A percentile compares a stretch with the other conserved stretches of the same genome.
phyloP scores from a whole-genome alignment of 2,113 vertebrate species.

The Pogona vitticeps region DNA sequence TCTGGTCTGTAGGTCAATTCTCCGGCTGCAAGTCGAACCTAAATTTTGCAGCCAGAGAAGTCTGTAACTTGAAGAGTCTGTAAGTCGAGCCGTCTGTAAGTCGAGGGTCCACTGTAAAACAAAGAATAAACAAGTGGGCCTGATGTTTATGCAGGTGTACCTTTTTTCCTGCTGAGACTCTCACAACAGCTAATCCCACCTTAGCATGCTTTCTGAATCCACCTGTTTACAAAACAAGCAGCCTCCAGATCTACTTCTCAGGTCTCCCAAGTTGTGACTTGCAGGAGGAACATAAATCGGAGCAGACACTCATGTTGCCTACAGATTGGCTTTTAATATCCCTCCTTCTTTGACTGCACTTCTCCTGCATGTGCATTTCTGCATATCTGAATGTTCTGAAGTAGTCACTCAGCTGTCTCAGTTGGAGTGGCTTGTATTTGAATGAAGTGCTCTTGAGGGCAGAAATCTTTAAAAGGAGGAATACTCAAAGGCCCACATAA shows the following conservation, averaged over 20 bases:
- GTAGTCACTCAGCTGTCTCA: constrained; percentile 17
- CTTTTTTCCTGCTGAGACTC: constrained; percentile 52
- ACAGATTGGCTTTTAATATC: constrained; percentile 26
- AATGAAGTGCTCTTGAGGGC: neutral
- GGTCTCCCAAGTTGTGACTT: constrained; percentile 45
- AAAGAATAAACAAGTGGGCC: constrained; percentile 49
- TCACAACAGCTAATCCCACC: constrained; percentile 53
- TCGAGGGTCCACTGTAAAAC: too few relatives aligned
- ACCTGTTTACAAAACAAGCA: constrained; percentile 59
- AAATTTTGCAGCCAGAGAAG: too few relatives aligned
- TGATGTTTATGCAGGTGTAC: constrained; percentile 50
- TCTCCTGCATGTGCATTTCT: constrained; percentile 38
- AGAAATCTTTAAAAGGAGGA: constrained; percentile 11
- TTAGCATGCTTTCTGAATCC: constrained; percentile 61
- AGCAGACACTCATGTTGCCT: constrained; percentile 30
- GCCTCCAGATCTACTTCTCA: constrained; percentile 21
- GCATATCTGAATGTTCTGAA: neutral
- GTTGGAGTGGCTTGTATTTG: constrained; percentile 38
- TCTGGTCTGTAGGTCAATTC: too few relatives aligned
- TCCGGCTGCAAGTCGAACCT: too few relatives aligned
- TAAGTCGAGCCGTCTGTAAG: too few relatives aligned
- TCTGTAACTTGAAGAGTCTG: too few relatives aligned
- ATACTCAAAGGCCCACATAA: too few relatives aligned
- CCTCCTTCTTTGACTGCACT: neutral
- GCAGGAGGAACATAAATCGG: constrained; percentile 50